Conservation (phyloP, 2,888 invertebrate species). For the Pristionchus entomophagus region DNA sequence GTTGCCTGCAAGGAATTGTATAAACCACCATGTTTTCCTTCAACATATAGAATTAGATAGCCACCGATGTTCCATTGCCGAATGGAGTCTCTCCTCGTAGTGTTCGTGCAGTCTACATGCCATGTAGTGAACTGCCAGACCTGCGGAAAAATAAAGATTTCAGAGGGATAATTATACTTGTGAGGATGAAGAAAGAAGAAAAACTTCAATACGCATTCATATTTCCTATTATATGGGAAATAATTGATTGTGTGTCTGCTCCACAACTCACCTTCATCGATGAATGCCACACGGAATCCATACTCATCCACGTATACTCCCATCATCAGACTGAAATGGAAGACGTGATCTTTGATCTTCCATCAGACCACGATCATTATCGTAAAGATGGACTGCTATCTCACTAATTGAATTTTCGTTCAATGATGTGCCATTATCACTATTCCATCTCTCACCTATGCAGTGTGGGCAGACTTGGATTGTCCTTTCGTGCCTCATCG, state of each 20-base stretch:
- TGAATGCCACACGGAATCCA: conserved; percentile 79
- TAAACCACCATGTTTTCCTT: too few relatives aligned
- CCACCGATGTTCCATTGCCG: conserved; percentile 31
- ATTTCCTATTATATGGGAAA: too few relatives aligned
- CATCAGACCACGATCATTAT: background rate
- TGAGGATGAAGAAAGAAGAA: too few relatives aligned
- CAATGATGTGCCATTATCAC: too few relatives aligned
- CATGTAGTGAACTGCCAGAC: conserved; percentile 79
- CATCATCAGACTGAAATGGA: conserved; percentile 54
- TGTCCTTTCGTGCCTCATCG: conserved; percentile 78
- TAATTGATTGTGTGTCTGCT: too few relatives aligned
- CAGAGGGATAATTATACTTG: too few relatives aligned
- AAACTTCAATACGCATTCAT: too few relatives aligned
- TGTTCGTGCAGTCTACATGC: conserved; percentile 42
- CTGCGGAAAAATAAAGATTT: background rate
- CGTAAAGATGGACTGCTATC: too few relatives aligned
- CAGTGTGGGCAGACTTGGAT: conserved; percentile 79
- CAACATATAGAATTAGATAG: background rate
- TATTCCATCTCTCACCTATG: conserved; percentile 76
- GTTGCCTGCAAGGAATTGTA: background rate
- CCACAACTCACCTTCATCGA: conserved; percentile 74
- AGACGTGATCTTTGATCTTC: background rate
- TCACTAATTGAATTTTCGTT: too few relatives aligned
- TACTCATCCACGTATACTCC: conserved; percentile 78
- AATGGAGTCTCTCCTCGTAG: conserved; percentile 32